Base-by-base conservation (phyloP, 2,888 invertebrate genomes). In the Nephrocerus scutellatus region DNA sequence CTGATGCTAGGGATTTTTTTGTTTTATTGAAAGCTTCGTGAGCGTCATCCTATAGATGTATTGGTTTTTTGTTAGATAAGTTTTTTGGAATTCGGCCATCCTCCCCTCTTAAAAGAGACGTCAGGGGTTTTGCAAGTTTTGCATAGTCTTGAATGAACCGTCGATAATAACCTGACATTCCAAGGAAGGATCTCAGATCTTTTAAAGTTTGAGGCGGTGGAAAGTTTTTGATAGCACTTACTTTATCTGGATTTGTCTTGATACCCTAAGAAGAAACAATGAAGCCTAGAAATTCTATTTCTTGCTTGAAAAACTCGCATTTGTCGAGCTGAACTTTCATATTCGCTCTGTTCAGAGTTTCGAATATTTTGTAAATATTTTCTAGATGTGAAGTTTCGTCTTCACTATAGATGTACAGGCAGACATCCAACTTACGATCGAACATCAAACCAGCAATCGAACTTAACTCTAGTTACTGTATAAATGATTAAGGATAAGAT, bases 371-470 rank as follows among this genome's bases (percentile, higher is more conserved):
- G 7, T 24, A n/a, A 12, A 32, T n/a, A 28, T 41, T 18, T 31
- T 32, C 16, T 13, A 36, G 10, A 13, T 47, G 43, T 19, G 36
- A n/a, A 7, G 30, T 12, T 21, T 44, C 39, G 10, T 42, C 30
- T 30, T 41, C 32, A 12, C 41, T 30, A 15, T 40, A 43, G 6
- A 46, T 35, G 6, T 31, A 24, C 8, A 38, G 24, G 9, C 38
- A 39, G 20, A 39, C 44, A 12, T 41, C 41, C n/a, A 44, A 24
- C 1, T 35, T 19, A 19, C 44, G 15, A 16, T 43, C 39, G 30
- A 43, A 46, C 26, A 42, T 45, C 5, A 28, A 29, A 9, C 35
- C 34, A 6, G 39, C 40, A 19, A 4, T 44, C 47, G 20, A 46
- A 46, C 10, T 36, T 36, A 14, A 39, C 9, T 13, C 44, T 21